Base-by-base conservation (phyloP, 2,797 vertebrate species). In the Chrosomus eos region DNA sequence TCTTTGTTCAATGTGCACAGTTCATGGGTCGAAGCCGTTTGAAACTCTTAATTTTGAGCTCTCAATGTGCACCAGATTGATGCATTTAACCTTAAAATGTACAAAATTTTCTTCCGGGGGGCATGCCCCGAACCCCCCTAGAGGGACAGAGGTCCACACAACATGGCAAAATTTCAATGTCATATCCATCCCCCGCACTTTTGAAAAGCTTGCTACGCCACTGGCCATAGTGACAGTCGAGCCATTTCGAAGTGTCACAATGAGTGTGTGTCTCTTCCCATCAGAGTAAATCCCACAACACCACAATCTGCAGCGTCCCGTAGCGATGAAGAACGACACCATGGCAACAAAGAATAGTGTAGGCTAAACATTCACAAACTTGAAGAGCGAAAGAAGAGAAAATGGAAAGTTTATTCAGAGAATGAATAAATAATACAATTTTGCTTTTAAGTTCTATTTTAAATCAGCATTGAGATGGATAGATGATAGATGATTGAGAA, bases 161-260 rank as follows among this genome's bases (percentile, higher is more conserved):
- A n/a, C n/a, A n/a, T n/a, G n/a, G n/a, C n/a, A n/a, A n/a, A n/a
- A n/a, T n/a, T n/a, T n/a, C n/a, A n/a, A n/a, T n/a, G n/a, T n/a
- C n/a, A n/a, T n/a, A n/a, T n/a, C n/a, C n/a, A n/a, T n/a, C n/a
- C n/a, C n/a, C n/a, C n/a, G n/a, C n/a, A n/a, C n/a, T n/a, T n/a
- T n/a, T n/a, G n/a, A n/a, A n/a, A n/a, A n/a, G n/a, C n/a, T n/a
- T n/a, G n/a, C n/a, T n/a, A n/a, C n/a, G n/a, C n/a, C n/a, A n/a
- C n/a, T n/a, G n/a, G 64, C 71, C 67, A 76, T 88, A 64, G 88
- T 77, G 53, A 83, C 64, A 76, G 45, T 31, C 14, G 51, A 62
- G 82, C 36, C 68, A 74, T 80, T 80, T 18, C 13, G 4, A 68
- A 68, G 33, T 0, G 5, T 62, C 53, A 31, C 77, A 31, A 13